Percentiles rank a stretch among this genome's conserved stretches.
These are phyloP conservation scores for Lamprotornis superbus DNA, from an alignment of 2,113 vertebrate genomes.

Conservation along the genomic window DNA sequence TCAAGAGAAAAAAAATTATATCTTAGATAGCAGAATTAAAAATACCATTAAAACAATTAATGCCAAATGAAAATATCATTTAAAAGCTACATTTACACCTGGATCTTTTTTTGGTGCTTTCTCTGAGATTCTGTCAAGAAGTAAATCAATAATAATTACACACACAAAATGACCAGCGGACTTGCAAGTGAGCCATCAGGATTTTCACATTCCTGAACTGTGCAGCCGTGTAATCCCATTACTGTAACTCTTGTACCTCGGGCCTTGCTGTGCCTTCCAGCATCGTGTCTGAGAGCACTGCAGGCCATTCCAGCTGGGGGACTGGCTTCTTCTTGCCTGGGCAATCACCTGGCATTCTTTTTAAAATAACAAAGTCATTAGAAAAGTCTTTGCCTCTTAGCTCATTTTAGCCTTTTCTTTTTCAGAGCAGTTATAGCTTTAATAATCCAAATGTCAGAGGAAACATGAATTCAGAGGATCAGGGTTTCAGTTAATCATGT, in stretches of 20 bases:
- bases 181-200: slow-evolving; percentile 37
- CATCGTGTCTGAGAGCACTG: fast-evolving
- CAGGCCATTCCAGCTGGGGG: background rate
- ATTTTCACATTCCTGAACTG: slow-evolving; percentile 26
- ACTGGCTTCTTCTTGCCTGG: background rate
- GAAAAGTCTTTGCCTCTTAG: slow-evolving; percentile 4
- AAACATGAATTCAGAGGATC: slow-evolving; percentile 16
- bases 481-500: slow-evolving; percentile 44
- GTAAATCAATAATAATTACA: slow-evolving; percentile 63
- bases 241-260: background rate
- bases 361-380: slow-evolving; percentile 8
- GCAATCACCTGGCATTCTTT: background rate
- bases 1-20: slow-evolving; percentile 1
- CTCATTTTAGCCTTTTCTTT: slow-evolving; percentile 44
- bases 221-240: slow-evolving; percentile 32
- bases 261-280: background rate
- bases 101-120: background rate
- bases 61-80: background rate
- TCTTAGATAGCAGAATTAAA: slow-evolving; percentile 51
- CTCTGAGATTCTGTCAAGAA: background rate
- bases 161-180: slow-evolving; percentile 29
- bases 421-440: slow-evolving; percentile 4
- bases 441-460: slow-evolving; percentile 52
- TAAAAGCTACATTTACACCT: background rate
- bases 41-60: slow-evolving; percentile 14